Conservation (phyloP, 1,140 invertebrate genomes). For the Hyphantria cunea region DNA sequence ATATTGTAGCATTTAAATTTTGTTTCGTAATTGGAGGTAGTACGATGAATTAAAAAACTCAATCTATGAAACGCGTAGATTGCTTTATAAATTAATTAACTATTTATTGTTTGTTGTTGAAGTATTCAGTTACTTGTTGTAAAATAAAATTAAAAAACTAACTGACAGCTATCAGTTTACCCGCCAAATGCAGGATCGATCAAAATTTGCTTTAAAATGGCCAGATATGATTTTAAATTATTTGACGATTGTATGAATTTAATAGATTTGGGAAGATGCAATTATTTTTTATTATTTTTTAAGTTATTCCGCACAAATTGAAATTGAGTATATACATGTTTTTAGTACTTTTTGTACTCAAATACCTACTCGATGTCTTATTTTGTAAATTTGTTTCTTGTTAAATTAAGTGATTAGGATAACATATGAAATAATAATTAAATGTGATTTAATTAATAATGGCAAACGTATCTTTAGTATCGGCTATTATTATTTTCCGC, state of each 20-base stretch:
- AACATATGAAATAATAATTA: slow-evolving; percentile 32
- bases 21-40: no score
- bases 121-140: no score
- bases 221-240: slow-evolving; percentile 8
- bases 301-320: slow-evolving; percentile 23
- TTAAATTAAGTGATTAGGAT: slow-evolving; percentile 20
- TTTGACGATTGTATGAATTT: slow-evolving; percentile 17
- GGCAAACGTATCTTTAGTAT: slow-evolving; percentile 21
- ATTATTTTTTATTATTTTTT: slow-evolving; percentile 11
- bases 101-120: no score
- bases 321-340: slow-evolving; percentile 6
- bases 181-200: slow-evolving; percentile 12
- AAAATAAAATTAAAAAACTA: no score
- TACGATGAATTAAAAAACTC: neutral
- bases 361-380: slow-evolving; percentile 13
- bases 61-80: neutral
- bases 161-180: neutral
- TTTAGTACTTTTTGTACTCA: slow-evolving; percentile 12
- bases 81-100: no score
- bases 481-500: slow-evolving; percentile 26
- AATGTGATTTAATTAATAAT: slow-evolving; percentile 35
- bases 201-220: neutral
- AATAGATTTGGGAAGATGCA: slow-evolving; percentile 13
- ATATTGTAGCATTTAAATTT: neutral
- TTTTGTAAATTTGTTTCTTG: slow-evolving; percentile 24